Evolutionary conservation across 2,888 invertebrate species (phyloP).

Genomic region (Folsomia candida): DNA sequence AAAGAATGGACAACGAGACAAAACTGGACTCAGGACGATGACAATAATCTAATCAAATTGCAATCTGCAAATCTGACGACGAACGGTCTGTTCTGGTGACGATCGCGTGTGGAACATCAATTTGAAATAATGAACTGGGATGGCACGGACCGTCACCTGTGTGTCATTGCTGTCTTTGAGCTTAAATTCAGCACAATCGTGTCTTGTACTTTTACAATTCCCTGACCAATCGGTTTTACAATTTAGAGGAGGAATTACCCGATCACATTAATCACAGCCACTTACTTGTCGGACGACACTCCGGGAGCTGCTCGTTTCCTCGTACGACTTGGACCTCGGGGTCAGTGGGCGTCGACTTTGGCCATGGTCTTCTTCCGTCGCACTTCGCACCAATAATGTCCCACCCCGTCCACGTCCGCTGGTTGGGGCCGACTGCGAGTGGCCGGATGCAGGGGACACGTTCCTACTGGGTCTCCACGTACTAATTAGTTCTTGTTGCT

Average conservation of each 20-base stretch:
- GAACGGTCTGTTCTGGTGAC: too few relatives aligned
- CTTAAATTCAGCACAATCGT: too few relatives aligned
- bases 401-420: too few relatives aligned
- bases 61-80: too few relatives aligned
- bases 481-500: neutral
- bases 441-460: neutral
- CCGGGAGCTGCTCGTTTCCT: neutral
- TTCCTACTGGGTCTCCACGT: neutral
- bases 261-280: neutral
- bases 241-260: neutral
- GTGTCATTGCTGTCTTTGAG: slow-evolving; percentile 10
- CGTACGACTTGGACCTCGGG: neutral
- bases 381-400: neutral
- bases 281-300: neutral
- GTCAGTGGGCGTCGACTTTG: neutral
- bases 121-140: slow-evolving; percentile 43
- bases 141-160: slow-evolving; percentile 50
- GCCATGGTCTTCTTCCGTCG: too few relatives aligned
- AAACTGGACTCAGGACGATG: too few relatives aligned
- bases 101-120: slow-evolving; percentile 49
- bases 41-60: too few relatives aligned
- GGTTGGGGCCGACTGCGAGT: too few relatives aligned
- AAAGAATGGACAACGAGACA: too few relatives aligned
- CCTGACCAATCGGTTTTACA: neutral
- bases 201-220: too few relatives aligned